Evolutionary conservation across 2,113 vertebrate species (phyloP).

Genomic region (Oxyura jamaicensis): DNA sequence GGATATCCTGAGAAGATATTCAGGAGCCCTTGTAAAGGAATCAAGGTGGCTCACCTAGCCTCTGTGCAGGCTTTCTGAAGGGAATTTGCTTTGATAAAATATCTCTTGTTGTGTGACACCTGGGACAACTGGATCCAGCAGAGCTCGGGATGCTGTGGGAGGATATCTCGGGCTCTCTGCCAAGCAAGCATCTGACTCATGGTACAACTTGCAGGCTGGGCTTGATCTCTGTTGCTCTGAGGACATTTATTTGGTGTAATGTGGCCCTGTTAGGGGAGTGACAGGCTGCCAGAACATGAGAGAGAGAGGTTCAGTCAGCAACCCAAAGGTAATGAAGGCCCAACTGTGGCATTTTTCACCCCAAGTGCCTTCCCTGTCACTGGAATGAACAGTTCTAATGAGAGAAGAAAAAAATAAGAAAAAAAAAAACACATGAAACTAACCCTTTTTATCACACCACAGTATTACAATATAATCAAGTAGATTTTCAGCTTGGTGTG

Average conservation of each 20-base stretch:
- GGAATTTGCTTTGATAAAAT: neutral
- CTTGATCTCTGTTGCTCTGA: neutral
- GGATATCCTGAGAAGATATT: neutral
- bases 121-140: neutral
- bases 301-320: neutral
- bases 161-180: neutral
- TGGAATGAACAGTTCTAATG: neutral
- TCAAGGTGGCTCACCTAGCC: neutral
- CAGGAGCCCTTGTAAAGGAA: neutral
- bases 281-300: neutral
- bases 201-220: neutral
- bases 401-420: neutral
- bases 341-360: neutral
- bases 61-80: neutral
- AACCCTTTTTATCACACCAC: neutral
- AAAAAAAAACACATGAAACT: accelerated
- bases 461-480: neutral
- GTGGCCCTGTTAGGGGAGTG: neutral
- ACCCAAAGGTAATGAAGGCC: neutral
- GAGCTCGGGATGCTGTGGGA: accelerated
- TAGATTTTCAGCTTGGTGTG: neutral
- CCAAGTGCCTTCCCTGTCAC: neutral
- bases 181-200: neutral
- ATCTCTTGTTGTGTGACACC: neutral
- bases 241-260: neutral